These are phyloP conservation scores for Penelope pileata DNA, from an alignment of 2,113 vertebrate species.

Conservation along the genomic window DNA sequence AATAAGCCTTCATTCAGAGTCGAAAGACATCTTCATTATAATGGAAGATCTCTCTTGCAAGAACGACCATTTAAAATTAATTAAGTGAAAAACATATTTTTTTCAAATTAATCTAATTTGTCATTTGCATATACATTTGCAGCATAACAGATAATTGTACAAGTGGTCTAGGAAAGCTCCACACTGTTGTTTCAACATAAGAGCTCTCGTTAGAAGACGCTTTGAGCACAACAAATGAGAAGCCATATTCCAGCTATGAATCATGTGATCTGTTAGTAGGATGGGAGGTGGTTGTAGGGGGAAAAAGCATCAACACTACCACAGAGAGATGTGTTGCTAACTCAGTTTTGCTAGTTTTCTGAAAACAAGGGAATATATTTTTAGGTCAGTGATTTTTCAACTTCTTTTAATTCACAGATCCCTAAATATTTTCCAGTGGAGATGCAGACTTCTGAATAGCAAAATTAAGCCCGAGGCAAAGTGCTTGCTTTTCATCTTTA, in stretches of 20 bases:
- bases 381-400: conserved; percentile 49
- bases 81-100: background rate
- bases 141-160: background rate
- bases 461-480: conserved; percentile 37
- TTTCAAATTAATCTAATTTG: background rate
- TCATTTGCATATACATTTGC: conserved; percentile 14
- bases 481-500: conserved; percentile 6
- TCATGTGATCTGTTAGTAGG: background rate
- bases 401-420: conserved; percentile 18
- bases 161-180: background rate
- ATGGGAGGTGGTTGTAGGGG: background rate
- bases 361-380: conserved; percentile 35
- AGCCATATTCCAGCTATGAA: background rate
- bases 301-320: background rate
- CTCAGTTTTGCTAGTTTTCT: background rate
- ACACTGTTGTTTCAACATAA: background rate
- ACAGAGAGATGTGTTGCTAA: background rate
- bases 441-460: background rate
- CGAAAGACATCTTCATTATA: background rate
- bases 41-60: background rate
- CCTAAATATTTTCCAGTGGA: background rate
- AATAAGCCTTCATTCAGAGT: background rate
- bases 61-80: background rate
- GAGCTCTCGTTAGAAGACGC: background rate
- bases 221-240: conserved; percentile 2